Evolutionary conservation across 2,888 invertebrate genomes (phyloP).

Genomic region (Drosophila demipolita): DNA sequence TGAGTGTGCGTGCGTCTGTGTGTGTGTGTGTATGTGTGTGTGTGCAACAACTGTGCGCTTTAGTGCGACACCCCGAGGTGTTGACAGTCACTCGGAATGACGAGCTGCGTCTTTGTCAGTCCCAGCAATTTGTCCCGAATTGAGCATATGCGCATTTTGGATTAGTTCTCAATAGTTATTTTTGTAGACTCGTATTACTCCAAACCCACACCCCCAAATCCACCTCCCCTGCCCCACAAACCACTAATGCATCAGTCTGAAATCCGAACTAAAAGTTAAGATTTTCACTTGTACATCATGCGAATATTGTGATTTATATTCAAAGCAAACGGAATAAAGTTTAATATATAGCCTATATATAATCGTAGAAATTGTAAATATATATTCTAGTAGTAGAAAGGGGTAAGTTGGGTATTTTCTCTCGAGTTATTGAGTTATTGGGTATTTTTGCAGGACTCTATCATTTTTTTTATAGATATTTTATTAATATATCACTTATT

Average conservation of each 20-base stretch:
- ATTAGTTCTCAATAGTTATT: conserved; percentile 44
- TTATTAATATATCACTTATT: not conserved
- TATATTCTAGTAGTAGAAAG: not conserved
- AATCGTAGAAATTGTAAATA: not conserved
- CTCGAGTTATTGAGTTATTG: not conserved
- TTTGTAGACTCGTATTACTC: conserved; percentile 46
- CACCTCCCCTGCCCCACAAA: not conserved
- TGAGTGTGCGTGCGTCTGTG: conserved; percentile 2
- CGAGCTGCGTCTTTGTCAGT: conserved; percentile 47
- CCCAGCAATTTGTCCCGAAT: conserved; percentile 23
- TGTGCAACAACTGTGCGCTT: conserved; percentile 67
- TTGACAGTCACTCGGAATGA: conserved; percentile 85
- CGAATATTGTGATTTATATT: not conserved
- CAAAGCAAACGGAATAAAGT: not conserved
- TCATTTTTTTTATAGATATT: not conserved
- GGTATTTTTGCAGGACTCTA: not conserved
- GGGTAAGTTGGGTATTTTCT: not conserved
- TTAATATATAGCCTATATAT: not conserved
- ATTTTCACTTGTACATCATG: not conserved
- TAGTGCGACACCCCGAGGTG: conserved; percentile 84
- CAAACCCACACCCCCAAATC: not conserved
- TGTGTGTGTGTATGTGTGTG: not conserved
- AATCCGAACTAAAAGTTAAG: not conserved
- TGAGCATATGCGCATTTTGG: conserved; percentile 70
- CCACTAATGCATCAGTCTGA: conserved; percentile 10